Evolutionary conservation across 2,113 vertebrate genomes (phyloP).

Genomic region (Tyto alba): DNA sequence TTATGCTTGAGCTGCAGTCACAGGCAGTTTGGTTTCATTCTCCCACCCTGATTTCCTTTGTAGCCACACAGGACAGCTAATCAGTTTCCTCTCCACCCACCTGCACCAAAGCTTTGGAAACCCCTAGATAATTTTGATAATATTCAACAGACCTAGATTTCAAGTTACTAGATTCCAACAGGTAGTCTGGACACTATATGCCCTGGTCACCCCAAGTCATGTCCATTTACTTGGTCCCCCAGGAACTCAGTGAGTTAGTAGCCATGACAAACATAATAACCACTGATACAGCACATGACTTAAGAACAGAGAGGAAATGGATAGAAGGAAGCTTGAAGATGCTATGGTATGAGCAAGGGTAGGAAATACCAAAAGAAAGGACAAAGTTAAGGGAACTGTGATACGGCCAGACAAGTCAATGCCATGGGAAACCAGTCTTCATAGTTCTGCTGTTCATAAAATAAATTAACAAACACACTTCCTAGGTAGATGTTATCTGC

Average conservation of each 20-base stretch:
- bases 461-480: not conserved
- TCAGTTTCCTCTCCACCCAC: not conserved
- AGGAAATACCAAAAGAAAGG: not conserved
- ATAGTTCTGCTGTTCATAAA: not conserved
- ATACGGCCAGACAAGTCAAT: not conserved
- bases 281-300: not conserved
- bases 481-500: not conserved
- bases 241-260: not conserved
- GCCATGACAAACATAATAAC: not conserved
- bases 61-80: not conserved
- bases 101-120: not conserved
- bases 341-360: not conserved
- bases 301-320: not conserved
- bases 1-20: not conserved
- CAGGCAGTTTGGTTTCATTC: not conserved
- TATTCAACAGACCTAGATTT: not conserved
- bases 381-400: not conserved
- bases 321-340: not conserved
- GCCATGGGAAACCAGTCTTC: not conserved
- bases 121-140: not conserved
- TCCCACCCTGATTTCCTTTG: not conserved
- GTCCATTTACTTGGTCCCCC: not conserved
- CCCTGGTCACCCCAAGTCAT: not conserved
- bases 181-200: not conserved
- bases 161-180: not conserved